A percentile compares a stretch with the other conserved stretches of the same genome.
Evolutionary conservation across 2,888 invertebrate genomes (phyloP).

Genomic region (Laothoe populi): DNA sequence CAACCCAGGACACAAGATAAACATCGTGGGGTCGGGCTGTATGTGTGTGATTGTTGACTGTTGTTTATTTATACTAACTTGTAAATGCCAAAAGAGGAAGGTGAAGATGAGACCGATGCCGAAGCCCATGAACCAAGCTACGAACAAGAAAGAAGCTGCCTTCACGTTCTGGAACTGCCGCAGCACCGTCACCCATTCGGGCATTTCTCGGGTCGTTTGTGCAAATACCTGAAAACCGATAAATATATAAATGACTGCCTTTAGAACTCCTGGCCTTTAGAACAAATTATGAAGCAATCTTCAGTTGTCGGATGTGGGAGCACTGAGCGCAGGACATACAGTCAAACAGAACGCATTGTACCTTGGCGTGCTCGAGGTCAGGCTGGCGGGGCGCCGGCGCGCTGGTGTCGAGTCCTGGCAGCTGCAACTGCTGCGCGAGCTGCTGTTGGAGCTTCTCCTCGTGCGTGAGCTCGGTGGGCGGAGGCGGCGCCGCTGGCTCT

Average conservation of each 20-base stretch:
- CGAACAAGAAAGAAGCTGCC: constrained; percentile 96
- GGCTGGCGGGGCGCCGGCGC: constrained; percentile 70
- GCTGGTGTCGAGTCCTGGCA: constrained; percentile 90
- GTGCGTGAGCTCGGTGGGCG: constrained; percentile 83
- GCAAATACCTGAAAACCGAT: constrained; percentile 89
- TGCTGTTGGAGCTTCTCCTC: constrained; percentile 94
- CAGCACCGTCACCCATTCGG: constrained; percentile 97
- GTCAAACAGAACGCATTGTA: background rate
- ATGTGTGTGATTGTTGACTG: no score
- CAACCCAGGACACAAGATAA: no score
- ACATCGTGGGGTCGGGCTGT: no score
- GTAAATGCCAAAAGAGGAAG: constrained; percentile 99
- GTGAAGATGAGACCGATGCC: constrained; percentile 99
- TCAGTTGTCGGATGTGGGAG: background rate
- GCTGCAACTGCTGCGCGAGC: constrained; percentile 91
- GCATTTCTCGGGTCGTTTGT: constrained; percentile 94
- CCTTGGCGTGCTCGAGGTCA: constrained; percentile 55
- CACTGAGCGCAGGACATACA: background rate
- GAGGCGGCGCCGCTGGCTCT: constrained; percentile 85
- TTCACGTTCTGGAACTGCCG: constrained; percentile 95
- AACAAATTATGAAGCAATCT: no score
- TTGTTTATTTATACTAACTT: constrained; percentile 82
- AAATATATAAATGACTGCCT: no score
- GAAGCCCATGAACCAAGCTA: constrained; percentile 99
- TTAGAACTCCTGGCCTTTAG: no score